Conservation (phyloP, 30 jellyfish, hydroid and myxozoan species). For the Rhopilema esculentum region DNA sequence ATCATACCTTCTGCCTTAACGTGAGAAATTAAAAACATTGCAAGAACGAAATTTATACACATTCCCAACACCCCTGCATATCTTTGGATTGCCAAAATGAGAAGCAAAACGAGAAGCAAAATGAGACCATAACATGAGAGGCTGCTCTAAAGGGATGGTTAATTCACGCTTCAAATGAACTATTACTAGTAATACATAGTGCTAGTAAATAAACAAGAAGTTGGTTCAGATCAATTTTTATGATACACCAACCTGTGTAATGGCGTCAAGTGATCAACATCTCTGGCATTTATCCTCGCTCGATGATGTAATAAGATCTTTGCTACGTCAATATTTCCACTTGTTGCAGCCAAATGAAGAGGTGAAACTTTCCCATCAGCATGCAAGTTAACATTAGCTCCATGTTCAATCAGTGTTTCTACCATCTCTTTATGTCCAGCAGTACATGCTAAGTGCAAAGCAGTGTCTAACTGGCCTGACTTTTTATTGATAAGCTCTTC, state of each 20-base stretch:
- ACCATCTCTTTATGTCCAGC: slow-evolving; percentile 86
- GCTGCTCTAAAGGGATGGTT: too few species aligned
- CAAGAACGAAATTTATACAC: too few species aligned
- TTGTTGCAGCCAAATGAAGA: slow-evolving; percentile 92
- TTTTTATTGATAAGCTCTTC: slow-evolving; percentile 51
- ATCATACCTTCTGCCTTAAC: too few species aligned
- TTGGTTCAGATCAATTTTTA: too few species aligned
- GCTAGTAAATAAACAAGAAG: too few species aligned
- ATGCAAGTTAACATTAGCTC: slow-evolving; percentile 86
- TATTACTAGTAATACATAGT: too few species aligned
- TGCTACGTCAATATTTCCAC: slow-evolving; percentile 82
- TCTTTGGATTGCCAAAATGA: too few species aligned
- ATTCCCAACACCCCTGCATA: too few species aligned
- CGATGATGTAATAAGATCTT: slow-evolving; percentile 43
- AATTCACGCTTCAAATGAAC: too few species aligned
- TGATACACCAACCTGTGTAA: slow-evolving; percentile 82
- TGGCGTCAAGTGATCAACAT: slow-evolving; percentile 88
- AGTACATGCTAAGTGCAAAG: slow-evolving; percentile 93
- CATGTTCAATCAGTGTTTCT: slow-evolving; percentile 73
- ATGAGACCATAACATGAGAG: too few species aligned
- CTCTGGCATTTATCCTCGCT: slow-evolving; percentile 86
- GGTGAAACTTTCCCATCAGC: slow-evolving; percentile 88
- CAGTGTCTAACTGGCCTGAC: slow-evolving; percentile 80
- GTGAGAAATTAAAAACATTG: too few species aligned
- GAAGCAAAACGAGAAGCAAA: too few species aligned